Percentiles rank a stretch among this genome's conserved stretches.
Conservation (phyloP, 2,888 invertebrate genomes). For the Diarsia brunnea region DNA sequence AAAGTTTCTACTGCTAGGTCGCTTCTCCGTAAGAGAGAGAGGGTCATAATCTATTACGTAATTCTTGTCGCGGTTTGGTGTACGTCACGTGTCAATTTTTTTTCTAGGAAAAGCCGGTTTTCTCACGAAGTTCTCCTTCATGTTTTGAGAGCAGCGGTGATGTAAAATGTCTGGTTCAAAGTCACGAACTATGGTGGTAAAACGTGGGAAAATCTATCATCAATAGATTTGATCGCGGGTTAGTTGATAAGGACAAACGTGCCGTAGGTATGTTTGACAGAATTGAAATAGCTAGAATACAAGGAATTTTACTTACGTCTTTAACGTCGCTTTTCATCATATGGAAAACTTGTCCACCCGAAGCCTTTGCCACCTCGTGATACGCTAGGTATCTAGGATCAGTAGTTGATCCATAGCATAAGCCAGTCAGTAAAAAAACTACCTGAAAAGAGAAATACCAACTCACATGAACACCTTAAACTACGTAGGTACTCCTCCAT, state of each 20-base stretch:
- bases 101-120: not conserved
- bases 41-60: not conserved
- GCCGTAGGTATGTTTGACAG: not conserved
- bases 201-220: not conserved
- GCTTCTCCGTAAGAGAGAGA: not conserved
- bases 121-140: not conserved
- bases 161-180: not conserved
- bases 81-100: not conserved
- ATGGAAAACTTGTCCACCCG: conserved; percentile 78
- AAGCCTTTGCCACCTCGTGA: conserved; percentile 72
- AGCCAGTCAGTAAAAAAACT: conserved; percentile 77
- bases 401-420: conserved; percentile 49
- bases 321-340: conserved; percentile 71
- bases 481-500: no score
- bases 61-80: not conserved
- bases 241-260: not conserved
- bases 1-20: not conserved
- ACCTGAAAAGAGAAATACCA: conserved; percentile 70
- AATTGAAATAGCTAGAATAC: not conserved
- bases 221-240: not conserved
- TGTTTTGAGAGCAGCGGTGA: not conserved
- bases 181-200: not conserved
- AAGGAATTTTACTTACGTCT: conserved; percentile 72
- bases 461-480: not conserved
- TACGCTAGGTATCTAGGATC: conserved; percentile 70